These are phyloP conservation scores for Arenicola marina DNA, from an alignment of 2,888 invertebrate genomes.

Conservation along the genomic window DNA sequence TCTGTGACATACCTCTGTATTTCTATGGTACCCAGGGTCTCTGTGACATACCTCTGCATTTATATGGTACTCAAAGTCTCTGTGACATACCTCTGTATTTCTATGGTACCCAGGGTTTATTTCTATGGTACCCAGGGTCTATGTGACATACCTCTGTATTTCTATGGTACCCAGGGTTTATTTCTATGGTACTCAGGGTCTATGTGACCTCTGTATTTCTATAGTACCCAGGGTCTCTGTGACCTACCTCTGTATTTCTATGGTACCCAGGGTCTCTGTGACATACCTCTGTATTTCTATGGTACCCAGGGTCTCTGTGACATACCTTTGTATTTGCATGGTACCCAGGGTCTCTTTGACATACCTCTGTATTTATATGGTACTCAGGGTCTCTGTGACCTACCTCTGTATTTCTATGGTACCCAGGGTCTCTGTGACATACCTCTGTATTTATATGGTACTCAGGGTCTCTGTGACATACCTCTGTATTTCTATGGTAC, in stretches of 20 bases:
- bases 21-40: constrained; percentile 92
- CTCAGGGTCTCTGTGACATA: constrained; percentile 94
- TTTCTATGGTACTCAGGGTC: too few relatives aligned
- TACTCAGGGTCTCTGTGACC: constrained; percentile 91
- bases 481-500: constrained; percentile 91
- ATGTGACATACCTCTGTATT: constrained; percentile 87
- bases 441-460: constrained; percentile 90
- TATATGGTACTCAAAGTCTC: constrained; percentile 94
- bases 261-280: constrained; percentile 91
- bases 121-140: too few relatives aligned
- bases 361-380: constrained; percentile 91
- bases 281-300: constrained; percentile 94
- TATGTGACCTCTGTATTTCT: constrained; percentile 92
- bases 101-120: constrained; percentile 91
- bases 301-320: constrained; percentile 91
- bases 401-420: constrained; percentile 92
- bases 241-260: constrained; percentile 90
- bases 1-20: constrained; percentile 94
- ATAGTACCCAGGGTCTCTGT: constrained; percentile 94
- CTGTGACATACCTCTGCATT: constrained; percentile 92
- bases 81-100: constrained; percentile 92
- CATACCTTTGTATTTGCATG: constrained; percentile 91
- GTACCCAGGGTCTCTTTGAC: constrained; percentile 94
- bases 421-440: constrained; percentile 93
- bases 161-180: constrained; percentile 91